These are phyloP conservation scores for Onychorhynchus coronatus DNA, from an alignment of 2,113 vertebrate genomes.

Conservation along the genomic window DNA sequence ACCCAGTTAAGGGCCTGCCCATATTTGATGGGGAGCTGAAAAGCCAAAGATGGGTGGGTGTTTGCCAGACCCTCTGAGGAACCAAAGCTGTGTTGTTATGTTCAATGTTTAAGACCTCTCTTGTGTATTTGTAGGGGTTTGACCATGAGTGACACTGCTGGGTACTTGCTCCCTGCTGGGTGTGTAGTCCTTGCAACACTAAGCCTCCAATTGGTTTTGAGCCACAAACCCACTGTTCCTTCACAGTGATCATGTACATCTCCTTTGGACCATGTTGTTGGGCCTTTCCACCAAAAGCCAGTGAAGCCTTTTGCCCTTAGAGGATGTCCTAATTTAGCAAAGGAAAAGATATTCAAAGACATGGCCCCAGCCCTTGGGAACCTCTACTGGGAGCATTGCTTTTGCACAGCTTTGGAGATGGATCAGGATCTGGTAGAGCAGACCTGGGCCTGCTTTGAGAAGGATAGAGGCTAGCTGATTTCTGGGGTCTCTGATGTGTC, in stretches of 20 bases:
- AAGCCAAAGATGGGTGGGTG: neutral
- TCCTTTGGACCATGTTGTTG: neutral
- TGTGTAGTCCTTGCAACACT: neutral
- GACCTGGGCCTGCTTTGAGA: neutral
- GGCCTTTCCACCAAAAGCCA: neutral
- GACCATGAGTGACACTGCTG: neutral
- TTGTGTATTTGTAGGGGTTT: rapidly evolving
- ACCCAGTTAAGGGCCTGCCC: neutral
- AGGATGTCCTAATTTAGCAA: neutral
- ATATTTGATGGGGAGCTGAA: neutral
- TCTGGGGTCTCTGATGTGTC: neutral
- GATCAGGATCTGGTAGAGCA: neutral
- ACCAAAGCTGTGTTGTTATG: neutral
- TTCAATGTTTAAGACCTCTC: neutral
- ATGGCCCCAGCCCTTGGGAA: neutral
- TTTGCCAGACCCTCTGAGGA: neutral
- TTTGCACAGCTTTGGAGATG: neutral
- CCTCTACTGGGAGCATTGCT: neutral
- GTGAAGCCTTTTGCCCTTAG: neutral
- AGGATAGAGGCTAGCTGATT: neutral
- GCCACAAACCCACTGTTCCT: neutral
- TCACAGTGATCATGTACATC: neutral
- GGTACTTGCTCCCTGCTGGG: neutral
- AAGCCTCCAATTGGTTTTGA: neutral
- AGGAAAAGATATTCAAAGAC: neutral